phyloP scores from a whole-genome alignment of 2,888 invertebrate genomes.

The Plebejus melissa region DNA sequence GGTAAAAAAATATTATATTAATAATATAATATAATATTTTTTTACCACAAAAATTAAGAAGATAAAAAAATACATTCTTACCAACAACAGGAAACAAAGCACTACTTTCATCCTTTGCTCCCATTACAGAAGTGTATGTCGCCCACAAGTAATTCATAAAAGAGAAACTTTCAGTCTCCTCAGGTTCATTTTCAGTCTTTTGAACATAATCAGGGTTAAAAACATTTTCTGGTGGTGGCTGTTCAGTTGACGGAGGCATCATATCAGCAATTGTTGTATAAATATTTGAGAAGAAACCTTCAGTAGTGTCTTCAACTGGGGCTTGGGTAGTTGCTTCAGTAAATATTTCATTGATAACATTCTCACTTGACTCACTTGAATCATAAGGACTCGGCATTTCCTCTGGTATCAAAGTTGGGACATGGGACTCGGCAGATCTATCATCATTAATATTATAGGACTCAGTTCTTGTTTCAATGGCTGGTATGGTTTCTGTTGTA shows the following conservation, averaged over 20 bases:
- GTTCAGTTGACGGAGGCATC: conserved; percentile 55
- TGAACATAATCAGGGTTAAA: conserved; percentile 47
- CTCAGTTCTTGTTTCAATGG: conserved; percentile 39
- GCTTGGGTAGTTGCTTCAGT: conserved; percentile 36
- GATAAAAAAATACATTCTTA: conserved; percentile 42
- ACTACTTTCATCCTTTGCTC: conserved; percentile 57
- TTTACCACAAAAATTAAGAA: no score
- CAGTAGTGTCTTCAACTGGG: conserved; percentile 37
- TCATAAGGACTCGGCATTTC: conserved; percentile 23
- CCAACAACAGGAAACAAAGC: conserved; percentile 63
- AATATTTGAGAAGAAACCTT: conserved; percentile 54
- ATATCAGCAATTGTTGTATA: conserved; percentile 59
- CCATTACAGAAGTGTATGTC: conserved; percentile 57
- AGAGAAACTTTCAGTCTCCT: conserved; percentile 54
- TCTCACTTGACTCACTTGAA: conserved; percentile 30
- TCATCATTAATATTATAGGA: conserved; percentile 1
- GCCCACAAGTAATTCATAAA: conserved; percentile 56
- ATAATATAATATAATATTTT: no score
- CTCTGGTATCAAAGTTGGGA: not conserved
- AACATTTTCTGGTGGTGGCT: conserved; percentile 47
- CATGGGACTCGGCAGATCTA: not conserved
- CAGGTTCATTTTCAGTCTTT: conserved; percentile 36
- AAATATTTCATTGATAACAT: conserved; percentile 38
- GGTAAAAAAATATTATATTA: no score
- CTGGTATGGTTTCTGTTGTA: conserved; percentile 36